Base-by-base conservation (phyloP, 1,140 invertebrate species). In the Delia radicum region DNA sequence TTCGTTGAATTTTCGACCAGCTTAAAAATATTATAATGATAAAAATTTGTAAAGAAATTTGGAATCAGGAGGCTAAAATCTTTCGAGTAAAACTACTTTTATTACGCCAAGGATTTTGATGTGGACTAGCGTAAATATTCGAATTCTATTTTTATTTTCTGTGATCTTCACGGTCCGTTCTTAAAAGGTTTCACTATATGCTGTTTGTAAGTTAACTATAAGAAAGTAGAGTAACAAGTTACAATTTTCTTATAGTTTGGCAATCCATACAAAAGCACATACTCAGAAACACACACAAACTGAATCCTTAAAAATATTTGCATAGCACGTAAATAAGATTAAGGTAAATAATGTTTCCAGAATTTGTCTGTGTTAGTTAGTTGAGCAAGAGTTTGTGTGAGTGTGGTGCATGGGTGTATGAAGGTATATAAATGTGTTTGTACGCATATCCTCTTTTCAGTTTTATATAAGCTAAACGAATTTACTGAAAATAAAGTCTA, bases 221-320 rank as follows among this genome's bases (percentile, higher is more conserved):
- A 10, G 4, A 33, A 10, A 33, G 31, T 55, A 55, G 46, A 55
- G 46, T 55, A 55, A 55, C 48, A 55, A 55, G 48, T 55, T 55
- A 55, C n/a, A 55, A 24, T 55, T 21, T 55, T 55, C 48, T 55
- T 21, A 21, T 21, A 55, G 18, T 55, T 55, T 55, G 48, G 48
- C 48, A 21, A 18, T 8, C 2, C 21, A 55, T 55, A 55, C 48
- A 55, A 18, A 55, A 24, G 48, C n/a, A 55, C 6, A 48, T 1
- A 7, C 33, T 2, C 2, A 55, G 21, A 55, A 55, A 21, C 48
- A 55, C 8, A 37, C n/a, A 55, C n/a, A 42, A 42, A 8, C 37
- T 18, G 48, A 55, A 55, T 55, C n/a, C 48, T 55, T 55, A 55
- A 55, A n/a, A 55, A 55, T 55, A 55, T 55, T 55, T 55, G 48